These are phyloP conservation scores for Pristiophorus japonicus DNA, from an alignment of 2,113 vertebrate species.

Conservation along the genomic window DNA sequence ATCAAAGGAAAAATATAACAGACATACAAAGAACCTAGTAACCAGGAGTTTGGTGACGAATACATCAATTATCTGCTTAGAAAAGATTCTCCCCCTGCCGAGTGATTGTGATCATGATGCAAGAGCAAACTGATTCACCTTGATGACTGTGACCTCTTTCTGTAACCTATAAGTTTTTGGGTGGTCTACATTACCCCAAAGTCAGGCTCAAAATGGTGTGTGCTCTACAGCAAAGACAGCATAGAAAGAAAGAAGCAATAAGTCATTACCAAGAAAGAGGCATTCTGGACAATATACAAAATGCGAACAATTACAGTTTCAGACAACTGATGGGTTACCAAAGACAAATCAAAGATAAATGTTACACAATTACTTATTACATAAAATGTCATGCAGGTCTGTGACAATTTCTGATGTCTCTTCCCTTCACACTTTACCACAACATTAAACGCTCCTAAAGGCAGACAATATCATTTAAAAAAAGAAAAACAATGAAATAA, in stretches of 20 bases:
- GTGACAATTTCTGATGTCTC: not conserved
- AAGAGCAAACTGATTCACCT: conserved; percentile 35
- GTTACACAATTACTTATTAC: not conserved
- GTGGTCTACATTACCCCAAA: conserved; percentile 87
- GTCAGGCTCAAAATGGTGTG: conserved; percentile 90
- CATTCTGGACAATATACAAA: conserved; percentile 4
- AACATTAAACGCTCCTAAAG: not conserved
- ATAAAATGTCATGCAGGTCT: not conserved
- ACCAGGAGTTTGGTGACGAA: not conserved
- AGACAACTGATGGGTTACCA: not conserved
- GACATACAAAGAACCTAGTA: not conserved
- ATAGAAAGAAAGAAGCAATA: conserved; percentile 56
- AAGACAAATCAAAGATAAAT: not conserved
- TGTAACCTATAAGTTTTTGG: conserved; percentile 27
- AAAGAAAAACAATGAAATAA: not conserved
- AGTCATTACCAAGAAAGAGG: conserved; percentile 44
- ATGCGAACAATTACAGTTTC: not conserved
- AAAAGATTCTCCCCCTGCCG: not conserved
- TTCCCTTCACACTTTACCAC: not conserved
- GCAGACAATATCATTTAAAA: not conserved
- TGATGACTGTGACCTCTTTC: conserved; percentile 31
- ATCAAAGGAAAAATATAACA: not conserved
- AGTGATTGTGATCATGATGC: not conserved
- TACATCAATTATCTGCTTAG: not conserved
- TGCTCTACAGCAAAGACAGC: conserved; percentile 87